Evolutionary conservation across 2,113 vertebrate species (phyloP).

Genomic region (Notarius quadriscutis): DNA sequence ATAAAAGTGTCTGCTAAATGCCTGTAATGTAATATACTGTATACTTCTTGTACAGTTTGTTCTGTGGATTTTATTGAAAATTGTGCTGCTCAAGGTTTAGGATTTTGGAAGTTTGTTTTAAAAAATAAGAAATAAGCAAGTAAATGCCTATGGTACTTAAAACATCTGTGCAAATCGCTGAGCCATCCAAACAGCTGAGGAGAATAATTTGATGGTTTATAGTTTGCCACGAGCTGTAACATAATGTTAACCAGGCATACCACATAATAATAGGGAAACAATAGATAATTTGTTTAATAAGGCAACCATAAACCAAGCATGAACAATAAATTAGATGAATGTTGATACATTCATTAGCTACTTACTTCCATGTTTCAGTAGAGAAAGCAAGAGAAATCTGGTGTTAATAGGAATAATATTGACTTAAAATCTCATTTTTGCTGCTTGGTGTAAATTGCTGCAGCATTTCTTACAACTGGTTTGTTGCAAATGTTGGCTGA

Average conservation of each 20-base stretch:
- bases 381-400: not conserved
- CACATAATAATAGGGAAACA: not conserved
- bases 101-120: too few species aligned
- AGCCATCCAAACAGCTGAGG: not conserved
- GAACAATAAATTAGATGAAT: conserved; percentile 5
- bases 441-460: not conserved
- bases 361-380: not conserved
- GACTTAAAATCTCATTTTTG: not conserved
- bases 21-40: not conserved
- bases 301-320: not conserved
- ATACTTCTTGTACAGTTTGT: not conserved
- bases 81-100: not conserved
- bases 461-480: not conserved
- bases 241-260: not conserved
- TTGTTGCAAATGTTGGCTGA: not conserved
- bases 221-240: not conserved
- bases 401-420: not conserved
- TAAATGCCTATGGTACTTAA: too few species aligned
- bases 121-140: too few species aligned
- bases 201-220: not conserved
- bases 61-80: not conserved
- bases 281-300: not conserved
- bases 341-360: not conserved
- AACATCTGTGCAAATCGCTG: too few species aligned
- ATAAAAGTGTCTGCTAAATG: too few species aligned